Base-by-base conservation (phyloP, 2,797 vertebrate genomes). In the Sciurus vulgaris region DNA sequence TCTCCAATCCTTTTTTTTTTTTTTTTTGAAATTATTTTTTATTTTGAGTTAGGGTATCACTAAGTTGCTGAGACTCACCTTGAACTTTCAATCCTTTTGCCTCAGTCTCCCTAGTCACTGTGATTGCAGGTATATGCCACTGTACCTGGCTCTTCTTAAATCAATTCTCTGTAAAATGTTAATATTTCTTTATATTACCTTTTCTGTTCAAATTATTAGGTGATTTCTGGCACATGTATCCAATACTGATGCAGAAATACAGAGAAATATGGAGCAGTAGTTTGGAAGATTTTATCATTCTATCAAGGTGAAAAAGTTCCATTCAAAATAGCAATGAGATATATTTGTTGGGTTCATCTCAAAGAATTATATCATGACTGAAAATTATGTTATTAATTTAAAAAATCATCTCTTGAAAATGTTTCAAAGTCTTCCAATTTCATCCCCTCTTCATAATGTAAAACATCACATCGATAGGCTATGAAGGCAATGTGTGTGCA, bases 341-440 rank as follows among this genome's bases (percentile, higher is more conserved):
- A 63, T 7, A 95, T 84, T 24, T 13, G 11, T 38, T 74, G 28
- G 77, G 63, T 6, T 73, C 8, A 54, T 82, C 22, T 41, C 41
- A 51, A 91, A 92, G 47, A 92, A 56, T 30, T 91, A 83, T 49
- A 65, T 41, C 78, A 95, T 88, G 30, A 82, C 33, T 70, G 3
- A 7, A 86, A 79, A 56, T 38, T 89, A 61, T 49, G n/a, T 74
- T 87, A 78, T 51, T 95, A 33, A 94, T 22, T 35, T 35, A n/a
- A 70, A 91, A 86, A 78, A 72, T 41, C 13, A 35, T 18, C 4
- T 79, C 13, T 83, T 83, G 67, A 76, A 93, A 92, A 63, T 89
- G 18, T 83, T 85, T 91, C 20, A 78, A 51, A 89, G 38, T 69
- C 61, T 94, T 94, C 56, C 18, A 91, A 73, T 89, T 84, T 70